These are phyloP conservation scores for Percopsis omiscomaycus DNA, from an alignment of 2,797 vertebrate species.

Conservation along the genomic window DNA sequence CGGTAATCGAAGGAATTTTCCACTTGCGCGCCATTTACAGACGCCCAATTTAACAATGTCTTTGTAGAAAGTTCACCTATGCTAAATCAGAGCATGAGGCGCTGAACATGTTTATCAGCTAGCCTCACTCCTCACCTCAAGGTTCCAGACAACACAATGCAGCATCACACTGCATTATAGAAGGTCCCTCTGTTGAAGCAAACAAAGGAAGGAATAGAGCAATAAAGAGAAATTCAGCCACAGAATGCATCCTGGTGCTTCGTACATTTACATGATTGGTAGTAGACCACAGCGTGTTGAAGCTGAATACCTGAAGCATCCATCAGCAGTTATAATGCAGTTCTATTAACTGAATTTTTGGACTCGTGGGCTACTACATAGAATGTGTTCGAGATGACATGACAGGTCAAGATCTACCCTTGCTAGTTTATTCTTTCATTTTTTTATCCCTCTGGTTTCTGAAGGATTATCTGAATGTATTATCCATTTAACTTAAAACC, in stretches of 20 bases:
- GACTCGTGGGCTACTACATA: too few species aligned
- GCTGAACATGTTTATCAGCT: conserved; percentile 12
- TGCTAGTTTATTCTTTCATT: too few species aligned
- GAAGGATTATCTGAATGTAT: too few species aligned
- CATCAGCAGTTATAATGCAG: conserved; percentile 4
- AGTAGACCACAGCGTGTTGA: background rate
- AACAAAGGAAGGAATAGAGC: conserved; percentile 39
- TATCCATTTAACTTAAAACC: too few species aligned
- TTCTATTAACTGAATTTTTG: background rate
- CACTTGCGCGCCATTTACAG: conserved; percentile 45
- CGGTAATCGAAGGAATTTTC: conserved; percentile 51
- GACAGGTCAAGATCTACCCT: too few species aligned
- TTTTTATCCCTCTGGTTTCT: too few species aligned
- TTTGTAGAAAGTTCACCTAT: background rate
- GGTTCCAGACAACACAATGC: conserved; percentile 35
- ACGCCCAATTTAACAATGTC: conserved; percentile 52
- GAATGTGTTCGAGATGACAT: too few species aligned
- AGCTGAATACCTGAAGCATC: background rate
- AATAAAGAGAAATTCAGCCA: conserved; percentile 21
- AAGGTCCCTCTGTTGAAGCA: conserved; percentile 43
- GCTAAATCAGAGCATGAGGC: conserved; percentile 20
- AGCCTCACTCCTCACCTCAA: conserved; percentile 42
- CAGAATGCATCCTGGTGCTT: conserved; percentile 9
- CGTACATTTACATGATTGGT: too few species aligned
- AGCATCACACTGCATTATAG: conserved; percentile 26